These are phyloP conservation scores for Chelonus insularis DNA, from an alignment of 1,140 invertebrate species.

Conservation along the genomic window DNA sequence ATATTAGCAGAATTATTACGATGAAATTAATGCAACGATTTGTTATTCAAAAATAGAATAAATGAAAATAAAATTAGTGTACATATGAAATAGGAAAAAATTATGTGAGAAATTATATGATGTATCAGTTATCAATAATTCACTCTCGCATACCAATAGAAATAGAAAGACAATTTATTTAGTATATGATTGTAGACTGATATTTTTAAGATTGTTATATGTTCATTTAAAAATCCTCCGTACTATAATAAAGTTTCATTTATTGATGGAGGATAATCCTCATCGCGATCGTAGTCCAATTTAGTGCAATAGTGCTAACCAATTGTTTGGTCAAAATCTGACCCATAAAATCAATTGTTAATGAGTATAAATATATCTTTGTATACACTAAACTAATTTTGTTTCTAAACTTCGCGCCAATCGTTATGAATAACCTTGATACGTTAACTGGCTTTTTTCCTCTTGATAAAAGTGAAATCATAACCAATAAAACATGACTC, in stretches of 20 bases:
- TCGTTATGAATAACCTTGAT: slow-evolving; percentile 19
- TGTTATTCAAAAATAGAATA: neutral
- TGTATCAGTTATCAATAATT: neutral
- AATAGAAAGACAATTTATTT: slow-evolving; percentile 30
- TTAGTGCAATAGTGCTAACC: slow-evolving; percentile 21
- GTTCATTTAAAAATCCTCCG: slow-evolving; percentile 31
- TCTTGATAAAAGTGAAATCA: no score
- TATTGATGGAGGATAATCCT: slow-evolving; percentile 44
- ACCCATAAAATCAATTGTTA: slow-evolving; percentile 34
- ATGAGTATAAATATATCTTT: slow-evolving; percentile 55
- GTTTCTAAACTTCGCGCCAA: no score
- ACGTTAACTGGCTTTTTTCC: no score
- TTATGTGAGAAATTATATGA: neutral
- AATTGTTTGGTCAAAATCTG: slow-evolving; percentile 17
- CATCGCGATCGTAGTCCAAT: slow-evolving; percentile 27
- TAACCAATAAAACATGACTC: no score
- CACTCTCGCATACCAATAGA: slow-evolving; percentile 19
- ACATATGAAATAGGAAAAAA: slow-evolving; percentile 12
- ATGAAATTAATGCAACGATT: slow-evolving; percentile 15
- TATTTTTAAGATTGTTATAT: slow-evolving; percentile 53
- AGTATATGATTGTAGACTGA: slow-evolving; percentile 57
- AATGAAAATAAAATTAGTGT: slow-evolving; percentile 13
- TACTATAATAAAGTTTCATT: slow-evolving; percentile 34
- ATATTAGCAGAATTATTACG: neutral
- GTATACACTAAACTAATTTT: no score